These are phyloP conservation scores for Apodemia duryi DNA, from an alignment of 2,888 invertebrate species.

Conservation along the genomic window DNA sequence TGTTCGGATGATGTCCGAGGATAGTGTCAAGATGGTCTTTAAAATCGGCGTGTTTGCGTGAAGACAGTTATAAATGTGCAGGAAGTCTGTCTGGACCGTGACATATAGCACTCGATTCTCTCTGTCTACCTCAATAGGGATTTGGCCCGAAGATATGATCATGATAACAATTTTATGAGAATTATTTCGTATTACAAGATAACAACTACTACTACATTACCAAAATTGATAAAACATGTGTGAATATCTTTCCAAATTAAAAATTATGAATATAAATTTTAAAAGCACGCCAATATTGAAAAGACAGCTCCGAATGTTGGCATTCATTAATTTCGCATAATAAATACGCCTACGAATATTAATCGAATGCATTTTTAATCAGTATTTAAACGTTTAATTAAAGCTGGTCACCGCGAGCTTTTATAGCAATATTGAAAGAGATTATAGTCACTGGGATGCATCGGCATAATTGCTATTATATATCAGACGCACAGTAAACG, in stretches of 20 bases:
- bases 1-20: too few species aligned
- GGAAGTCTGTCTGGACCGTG: too few species aligned
- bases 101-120: too few species aligned
- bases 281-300: conserved; percentile 12
- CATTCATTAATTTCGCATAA: conserved; percentile 30
- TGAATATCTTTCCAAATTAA: background rate
- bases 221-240: background rate
- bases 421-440: conserved; percentile 34
- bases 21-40: too few species aligned
- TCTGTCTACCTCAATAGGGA: too few species aligned
- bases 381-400: conserved; percentile 36
- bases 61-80: too few species aligned
- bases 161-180: too few species aligned
- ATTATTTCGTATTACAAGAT: too few species aligned
- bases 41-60: too few species aligned
- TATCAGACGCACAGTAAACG: conserved; percentile 30
- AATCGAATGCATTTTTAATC: conserved; percentile 36
- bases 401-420: conserved; percentile 31
- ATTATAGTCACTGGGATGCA: conserved; percentile 31
- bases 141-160: too few species aligned
- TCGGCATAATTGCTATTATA: conserved; percentile 31
- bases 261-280: conserved; percentile 9
- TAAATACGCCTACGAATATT: conserved; percentile 28
- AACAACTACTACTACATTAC: background rate
- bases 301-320: conserved; percentile 15